Evolutionary conservation across 2,888 invertebrate genomes (phyloP).

Genomic region (Lasioglossum malachurum): DNA sequence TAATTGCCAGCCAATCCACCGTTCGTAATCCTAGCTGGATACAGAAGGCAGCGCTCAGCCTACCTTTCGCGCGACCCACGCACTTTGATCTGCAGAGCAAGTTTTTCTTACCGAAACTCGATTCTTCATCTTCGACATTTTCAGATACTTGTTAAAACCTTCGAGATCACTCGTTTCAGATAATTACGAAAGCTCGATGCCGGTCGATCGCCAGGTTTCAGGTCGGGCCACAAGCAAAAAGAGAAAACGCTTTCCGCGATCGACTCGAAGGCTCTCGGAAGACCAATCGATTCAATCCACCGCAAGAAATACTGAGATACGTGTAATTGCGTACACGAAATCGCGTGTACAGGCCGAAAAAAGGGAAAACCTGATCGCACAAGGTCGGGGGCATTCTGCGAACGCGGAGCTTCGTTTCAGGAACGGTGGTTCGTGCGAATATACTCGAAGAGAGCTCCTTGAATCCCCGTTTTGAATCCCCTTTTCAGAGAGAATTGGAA

Average conservation of each 20-base stretch:
- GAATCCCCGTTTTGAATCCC: background rate
- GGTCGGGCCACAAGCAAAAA: conserved; percentile 22
- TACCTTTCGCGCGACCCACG: conserved; percentile 71
- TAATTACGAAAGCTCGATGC: background rate
- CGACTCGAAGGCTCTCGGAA: background rate
- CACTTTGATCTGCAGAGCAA: conserved; percentile 12
- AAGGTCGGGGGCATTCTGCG: conserved; percentile 32
- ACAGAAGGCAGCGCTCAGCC: conserved; percentile 54
- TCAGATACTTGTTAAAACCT: no score
- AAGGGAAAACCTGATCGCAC: background rate
- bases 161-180: no score
- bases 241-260: conserved; percentile 19
- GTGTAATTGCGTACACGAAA: conserved; percentile 51
- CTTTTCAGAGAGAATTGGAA: background rate
- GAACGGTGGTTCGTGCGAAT: background rate
- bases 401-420: conserved; percentile 4
- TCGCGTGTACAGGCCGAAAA: conserved; percentile 45
- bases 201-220: background rate
- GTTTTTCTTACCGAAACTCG: background rate
- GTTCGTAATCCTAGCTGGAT: conserved; percentile 61
- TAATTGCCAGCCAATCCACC: conserved; percentile 69
- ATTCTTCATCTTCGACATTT: background rate
- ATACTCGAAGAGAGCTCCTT: background rate
- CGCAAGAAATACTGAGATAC: conserved; percentile 32
- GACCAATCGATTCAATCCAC: background rate